Base-by-base conservation (phyloP, 1,140 invertebrate genomes). In the Micrasema longulum region DNA sequence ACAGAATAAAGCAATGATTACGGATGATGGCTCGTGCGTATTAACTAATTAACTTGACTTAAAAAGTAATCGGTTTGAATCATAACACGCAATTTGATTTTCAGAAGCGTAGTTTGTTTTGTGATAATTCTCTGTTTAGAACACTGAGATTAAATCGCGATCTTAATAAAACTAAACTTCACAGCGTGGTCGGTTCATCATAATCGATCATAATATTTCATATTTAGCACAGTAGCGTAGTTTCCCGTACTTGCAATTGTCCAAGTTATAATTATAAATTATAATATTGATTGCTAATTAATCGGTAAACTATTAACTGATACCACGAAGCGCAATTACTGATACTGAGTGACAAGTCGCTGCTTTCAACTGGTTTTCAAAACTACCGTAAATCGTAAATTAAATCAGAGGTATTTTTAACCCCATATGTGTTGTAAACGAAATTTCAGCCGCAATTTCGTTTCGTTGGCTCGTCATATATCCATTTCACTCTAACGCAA, bases 161-260 rank as follows among this genome's bases (percentile, higher is more conserved):
- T 31, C 26, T 31, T 7, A 31, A 2, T 31, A 31, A 31, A 31
- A 31, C 26, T 31, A 31, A 31, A 2, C 2, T 31, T 47, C 43
- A 47, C 43, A 16, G n/a, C n/a, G 43, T 6, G 16, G 43, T 16
- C 7, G 12, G n/a, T 47, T 6, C 16, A 47, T 47, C 16, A 14
- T 5, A n/a, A 47, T 16, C 26, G 26, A 47, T 47, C 14, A n/a
- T n/a, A 10, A n/a, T 14, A n/a, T 14, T 10, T 47, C 1, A n/a
- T 47, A 47, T 47, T 47, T 16, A 47, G 16, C 43, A 5, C 43
- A 47, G 43, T 47, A 47, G 43, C 43, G 43, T 47, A 47, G 4
- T 16, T 47, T 2, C 3, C 26, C 26, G 7, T 4, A 31, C 2
- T 4, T 31, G n/a, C n/a, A n/a, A n/a, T n/a, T n/a, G n/a, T n/a